Conservation (phyloP, 2,888 invertebrate species). For the Acanthococcus lagerstroemiae region DNA sequence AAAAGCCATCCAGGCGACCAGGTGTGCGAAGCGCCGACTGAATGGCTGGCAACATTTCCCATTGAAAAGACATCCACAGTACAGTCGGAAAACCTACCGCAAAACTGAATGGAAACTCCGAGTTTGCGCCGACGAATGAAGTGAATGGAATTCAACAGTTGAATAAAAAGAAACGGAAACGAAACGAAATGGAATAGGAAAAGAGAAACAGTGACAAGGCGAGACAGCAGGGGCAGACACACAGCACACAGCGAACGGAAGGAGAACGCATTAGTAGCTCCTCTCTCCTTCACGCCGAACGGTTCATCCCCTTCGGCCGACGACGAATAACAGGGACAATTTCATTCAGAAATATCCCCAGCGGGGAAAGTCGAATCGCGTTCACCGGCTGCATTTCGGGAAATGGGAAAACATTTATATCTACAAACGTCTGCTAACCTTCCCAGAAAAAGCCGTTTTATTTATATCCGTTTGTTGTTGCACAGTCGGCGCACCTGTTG, state of each 20-base stretch:
- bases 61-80: not conserved
- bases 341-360: slow-evolving; percentile 31
- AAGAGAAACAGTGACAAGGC: not conserved
- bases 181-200: slow-evolving; percentile 24
- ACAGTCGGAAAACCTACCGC: not conserved
- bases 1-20: not conserved
- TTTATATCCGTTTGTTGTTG: slow-evolving; percentile 10
- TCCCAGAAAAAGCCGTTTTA: slow-evolving; percentile 3
- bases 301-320: slow-evolving; percentile 7
- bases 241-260: not conserved
- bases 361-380: slow-evolving; percentile 16
- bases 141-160: slow-evolving; percentile 23
- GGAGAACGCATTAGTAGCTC: not conserved
- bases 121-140: slow-evolving; percentile 17
- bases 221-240: no score
- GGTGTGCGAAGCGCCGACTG: not conserved
- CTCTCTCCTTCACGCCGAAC: not conserved
- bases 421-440: slow-evolving; percentile 16
- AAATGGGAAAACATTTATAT: slow-evolving; percentile 31
- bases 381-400: slow-evolving; percentile 5
- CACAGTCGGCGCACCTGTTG: slow-evolving; percentile 17
- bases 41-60: not conserved
- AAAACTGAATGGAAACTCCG: not conserved
- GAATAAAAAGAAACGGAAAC: slow-evolving; percentile 28
- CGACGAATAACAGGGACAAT: slow-evolving; percentile 27